Conservation (phyloP, 2,113 vertebrate genomes). For the Emydura subglobosa region DNA sequence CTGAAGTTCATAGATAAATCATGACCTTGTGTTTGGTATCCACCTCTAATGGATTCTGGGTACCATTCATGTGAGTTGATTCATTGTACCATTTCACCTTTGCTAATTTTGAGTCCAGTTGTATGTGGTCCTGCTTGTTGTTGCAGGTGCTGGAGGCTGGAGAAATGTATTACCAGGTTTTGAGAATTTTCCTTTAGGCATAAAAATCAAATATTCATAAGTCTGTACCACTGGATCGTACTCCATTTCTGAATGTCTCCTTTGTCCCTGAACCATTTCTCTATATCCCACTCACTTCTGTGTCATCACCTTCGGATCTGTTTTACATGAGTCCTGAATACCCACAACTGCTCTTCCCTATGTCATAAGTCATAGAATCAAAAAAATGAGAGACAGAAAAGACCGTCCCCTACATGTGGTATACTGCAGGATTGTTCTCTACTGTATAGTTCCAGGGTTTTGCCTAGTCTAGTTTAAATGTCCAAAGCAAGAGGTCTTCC, state of each 20-base stretch:
- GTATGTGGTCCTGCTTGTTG: not conserved
- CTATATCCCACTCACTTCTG: slow-evolving; percentile 6
- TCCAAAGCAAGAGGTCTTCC: not conserved
- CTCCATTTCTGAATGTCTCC: not conserved
- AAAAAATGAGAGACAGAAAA: not conserved
- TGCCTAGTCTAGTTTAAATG: not conserved
- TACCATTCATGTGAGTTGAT: not conserved
- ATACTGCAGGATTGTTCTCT: not conserved
- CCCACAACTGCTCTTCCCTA: not conserved
- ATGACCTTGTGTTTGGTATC: not conserved
- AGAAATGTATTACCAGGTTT: slow-evolving; percentile 13
- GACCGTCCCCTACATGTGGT: not conserved
- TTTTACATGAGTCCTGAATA: not conserved
- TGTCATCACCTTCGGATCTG: not conserved
- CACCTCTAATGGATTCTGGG: not conserved
- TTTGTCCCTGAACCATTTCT: not conserved
- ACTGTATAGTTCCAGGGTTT: not conserved
- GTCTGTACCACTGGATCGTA: not conserved
- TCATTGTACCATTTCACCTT: not conserved
- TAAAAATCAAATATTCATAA: not conserved
- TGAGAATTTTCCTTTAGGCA: not conserved
- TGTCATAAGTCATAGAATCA: not conserved
- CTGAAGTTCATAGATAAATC: not conserved
- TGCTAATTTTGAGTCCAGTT: not conserved
- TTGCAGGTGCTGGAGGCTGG: not conserved